Evolutionary conservation across 2,888 invertebrate genomes (phyloP).

Genomic region (Stratiomys singularior): DNA sequence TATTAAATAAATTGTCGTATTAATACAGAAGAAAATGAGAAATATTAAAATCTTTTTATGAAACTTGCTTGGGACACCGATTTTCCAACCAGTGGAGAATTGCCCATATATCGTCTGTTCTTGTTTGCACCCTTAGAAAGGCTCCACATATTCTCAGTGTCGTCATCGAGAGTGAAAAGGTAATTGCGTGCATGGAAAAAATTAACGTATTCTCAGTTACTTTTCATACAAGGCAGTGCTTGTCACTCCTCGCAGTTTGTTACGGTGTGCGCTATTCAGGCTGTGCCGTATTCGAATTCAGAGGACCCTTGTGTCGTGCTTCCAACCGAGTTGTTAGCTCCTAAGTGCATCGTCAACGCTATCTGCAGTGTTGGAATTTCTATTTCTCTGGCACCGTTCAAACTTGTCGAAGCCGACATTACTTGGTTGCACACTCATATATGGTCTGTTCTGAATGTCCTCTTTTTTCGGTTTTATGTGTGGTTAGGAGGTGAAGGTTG

Average conservation of each 20-base stretch:
- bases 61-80: too few relatives aligned
- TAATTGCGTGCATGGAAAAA: conserved; percentile 13
- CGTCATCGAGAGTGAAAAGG: not conserved
- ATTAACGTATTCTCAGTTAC: not conserved
- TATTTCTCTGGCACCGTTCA: not conserved
- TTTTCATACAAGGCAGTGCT: conserved; percentile 5
- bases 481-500: too few relatives aligned
- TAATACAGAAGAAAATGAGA: too few relatives aligned
- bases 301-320: not conserved
- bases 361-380: not conserved
- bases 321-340: not conserved
- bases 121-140: not conserved
- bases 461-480: too few relatives aligned
- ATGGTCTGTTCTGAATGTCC: conserved; percentile 5
- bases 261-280: not conserved
- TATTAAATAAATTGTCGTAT: too few relatives aligned
- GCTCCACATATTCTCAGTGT: not conserved
- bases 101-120: not conserved
- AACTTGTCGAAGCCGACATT: not conserved
- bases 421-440: not conserved
- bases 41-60: too few relatives aligned
- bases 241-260: not conserved
- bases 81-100: too few relatives aligned
- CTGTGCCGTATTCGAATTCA: not conserved
- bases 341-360: not conserved